Base-by-base conservation (phyloP, 1,140 invertebrate genomes). In the Drosophila melanica region DNA sequence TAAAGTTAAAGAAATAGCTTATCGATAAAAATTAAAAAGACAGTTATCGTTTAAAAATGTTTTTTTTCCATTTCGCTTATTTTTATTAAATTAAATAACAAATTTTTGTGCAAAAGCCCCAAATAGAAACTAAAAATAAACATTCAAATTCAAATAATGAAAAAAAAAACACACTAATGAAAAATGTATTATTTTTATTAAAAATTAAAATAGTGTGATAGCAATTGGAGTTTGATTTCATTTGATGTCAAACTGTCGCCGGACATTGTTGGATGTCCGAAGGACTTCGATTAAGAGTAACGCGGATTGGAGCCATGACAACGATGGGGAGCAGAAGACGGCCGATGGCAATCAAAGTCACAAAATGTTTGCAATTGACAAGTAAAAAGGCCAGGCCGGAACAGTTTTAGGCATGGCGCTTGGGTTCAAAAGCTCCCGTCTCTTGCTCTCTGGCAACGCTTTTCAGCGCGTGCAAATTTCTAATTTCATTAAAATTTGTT, bases 401-500 rank as follows among this genome's bases (percentile, higher is more conserved):
- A 7, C 11, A 20, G 12, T 20, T 12, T 20, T 18, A 16, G 44
- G 27, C 35, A 33, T 14, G 16, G 18, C 12, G 1, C 37, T 3
- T 27, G 37, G 23, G 55, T 47, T 59, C 44, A 11, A 48, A 14
- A 30, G 11, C 37, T 23, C 33, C 16, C 11, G 11, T 39, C 47
- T 12, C 47, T 6, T 12, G 27, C 42, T 20, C 30, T 12, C 6
- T 39, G 16, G 57, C 51, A 69, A 70, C 75, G 68, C 33, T 69
- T 70, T 80, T 68, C 68, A 30, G 41, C 54, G 76, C 64, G 81
- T 80, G 65, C 69, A 74, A 86, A 81, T 86, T 86, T 86, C 81
- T 86, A 86, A 86, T 86, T 86, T 86, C 81, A 86, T 87, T 86
- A 81, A 81, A 85, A 69, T 85, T 72, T 85, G 77, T 66, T 55